These are phyloP conservation scores for Drosophila pseudotakahashii DNA, from an alignment of 2,888 invertebrate species.

Conservation along the genomic window DNA sequence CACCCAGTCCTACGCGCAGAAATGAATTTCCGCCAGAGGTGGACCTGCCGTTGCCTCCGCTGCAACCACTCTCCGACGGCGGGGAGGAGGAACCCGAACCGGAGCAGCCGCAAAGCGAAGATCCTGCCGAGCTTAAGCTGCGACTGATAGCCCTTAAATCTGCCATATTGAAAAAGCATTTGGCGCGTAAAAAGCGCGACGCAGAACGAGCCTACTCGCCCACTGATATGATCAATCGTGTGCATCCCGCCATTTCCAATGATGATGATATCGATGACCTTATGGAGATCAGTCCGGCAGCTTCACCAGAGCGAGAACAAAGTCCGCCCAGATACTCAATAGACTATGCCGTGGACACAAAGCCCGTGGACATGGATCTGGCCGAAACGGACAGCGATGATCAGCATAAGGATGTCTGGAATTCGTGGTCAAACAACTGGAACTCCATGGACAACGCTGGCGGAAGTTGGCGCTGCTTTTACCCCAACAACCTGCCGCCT, in stretches of 20 bases:
- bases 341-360: conserved; percentile 63
- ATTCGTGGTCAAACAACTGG: conserved; percentile 51
- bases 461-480: conserved; percentile 59
- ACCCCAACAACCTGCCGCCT: conserved; percentile 56
- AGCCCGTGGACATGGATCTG: conserved; percentile 84
- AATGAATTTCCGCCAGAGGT: too few species aligned
- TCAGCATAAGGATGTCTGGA: conserved; percentile 25
- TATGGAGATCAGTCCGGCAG: conserved; percentile 83
- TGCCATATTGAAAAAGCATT: conserved; percentile 82
- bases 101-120: conserved; percentile 22
- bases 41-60: neutral
- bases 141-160: conserved; percentile 84
- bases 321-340: conserved; percentile 51
- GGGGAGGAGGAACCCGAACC: conserved; percentile 69
- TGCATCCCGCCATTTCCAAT: conserved; percentile 53
- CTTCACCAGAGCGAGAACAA: conserved; percentile 77
- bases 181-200: conserved; percentile 81
- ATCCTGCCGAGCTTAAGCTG: conserved; percentile 59
- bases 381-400: conserved; percentile 82
- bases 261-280: conserved; percentile 70
- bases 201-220: conserved; percentile 84
- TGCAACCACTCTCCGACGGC: conserved; percentile 13
- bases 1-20: conserved; percentile 34
- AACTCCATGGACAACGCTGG: conserved; percentile 37
- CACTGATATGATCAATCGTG: conserved; percentile 82